Percentiles rank a stretch among this genome's conserved stretches.
phyloP scores from a whole-genome alignment of 2,797 vertebrate species.

The Macropus fuliginosus region DNA sequence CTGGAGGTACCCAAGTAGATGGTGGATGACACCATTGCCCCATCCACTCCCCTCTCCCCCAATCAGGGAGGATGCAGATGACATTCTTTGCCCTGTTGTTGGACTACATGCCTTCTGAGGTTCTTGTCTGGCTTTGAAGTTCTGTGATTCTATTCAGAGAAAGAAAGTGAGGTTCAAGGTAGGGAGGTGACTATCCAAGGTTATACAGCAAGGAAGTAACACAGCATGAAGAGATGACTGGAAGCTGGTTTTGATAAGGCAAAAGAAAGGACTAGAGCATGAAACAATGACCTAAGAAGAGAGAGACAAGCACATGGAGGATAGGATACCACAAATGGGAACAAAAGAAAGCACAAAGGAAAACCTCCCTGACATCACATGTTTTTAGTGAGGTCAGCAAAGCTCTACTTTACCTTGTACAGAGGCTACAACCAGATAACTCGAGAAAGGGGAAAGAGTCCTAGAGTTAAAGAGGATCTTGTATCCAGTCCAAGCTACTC shows the following conservation, averaged over 20 bases:
- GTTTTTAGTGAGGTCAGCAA: background rate
- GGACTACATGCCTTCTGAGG: background rate
- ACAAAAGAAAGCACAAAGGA: background rate
- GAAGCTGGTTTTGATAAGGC: background rate
- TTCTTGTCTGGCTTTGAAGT: background rate
- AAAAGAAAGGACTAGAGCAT: background rate
- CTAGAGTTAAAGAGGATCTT: background rate
- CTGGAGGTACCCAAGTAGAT: background rate
- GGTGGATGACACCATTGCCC: background rate
- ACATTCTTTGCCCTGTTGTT: background rate
- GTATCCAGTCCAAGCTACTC: background rate
- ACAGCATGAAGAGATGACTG: background rate
- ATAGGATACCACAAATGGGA: background rate
- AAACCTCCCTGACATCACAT: background rate
- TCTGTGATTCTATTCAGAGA: no score
- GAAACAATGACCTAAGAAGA: background rate
- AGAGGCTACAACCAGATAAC: background rate
- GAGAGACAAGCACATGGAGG: background rate
- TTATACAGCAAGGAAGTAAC: background rate
- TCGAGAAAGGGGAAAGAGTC: background rate
- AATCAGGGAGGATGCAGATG: background rate
- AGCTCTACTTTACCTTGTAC: background rate
- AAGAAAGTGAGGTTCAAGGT: background rate
- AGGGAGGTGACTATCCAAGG: background rate
- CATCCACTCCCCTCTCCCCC: no score